A percentile compares a stretch with the other conserved stretches of the same genome.
Conservation (phyloP, 2,113 vertebrate genomes). For the Acrocephalus kingi region DNA sequence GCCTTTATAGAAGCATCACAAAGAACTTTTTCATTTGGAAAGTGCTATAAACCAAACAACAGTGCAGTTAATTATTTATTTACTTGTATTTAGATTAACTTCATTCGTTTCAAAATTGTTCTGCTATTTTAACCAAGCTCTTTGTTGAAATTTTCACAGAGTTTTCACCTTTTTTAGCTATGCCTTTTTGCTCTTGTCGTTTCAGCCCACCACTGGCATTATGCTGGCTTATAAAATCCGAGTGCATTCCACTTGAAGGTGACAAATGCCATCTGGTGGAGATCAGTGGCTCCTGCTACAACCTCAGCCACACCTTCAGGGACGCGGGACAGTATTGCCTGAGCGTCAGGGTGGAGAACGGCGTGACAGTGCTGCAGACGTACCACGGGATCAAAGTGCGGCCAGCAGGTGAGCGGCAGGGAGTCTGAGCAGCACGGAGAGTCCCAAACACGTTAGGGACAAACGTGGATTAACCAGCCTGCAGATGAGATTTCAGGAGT, state of each 20-base stretch:
- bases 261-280: conserved; percentile 78
- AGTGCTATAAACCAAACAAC: background rate
- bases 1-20: background rate
- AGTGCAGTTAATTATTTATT: background rate
- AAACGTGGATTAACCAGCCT: background rate
- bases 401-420: conserved; percentile 73
- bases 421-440: background rate
- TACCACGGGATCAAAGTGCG: conserved; percentile 81
- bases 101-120: background rate
- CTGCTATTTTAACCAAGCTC: background rate
- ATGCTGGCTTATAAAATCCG: conserved; percentile 85
- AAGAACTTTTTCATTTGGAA: background rate
- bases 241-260: conserved; percentile 72
- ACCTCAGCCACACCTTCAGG: conserved; percentile 81
- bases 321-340: conserved; percentile 81
- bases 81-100: background rate
- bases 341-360: conserved; percentile 79
- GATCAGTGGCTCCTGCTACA: conserved; percentile 75
- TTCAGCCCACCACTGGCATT: conserved; percentile 81
- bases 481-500: background rate
- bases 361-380: conserved; percentile 78
- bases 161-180: background rate
- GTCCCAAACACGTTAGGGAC: background rate
- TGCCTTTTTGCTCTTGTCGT: background rate
- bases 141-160: background rate